Percentiles rank a stretch among this genome's conserved stretches.
Conservation (phyloP, 30 jellyfish, hydroid and myxozoan genomes). For the Hydractinia symbiolongicarpus region DNA sequence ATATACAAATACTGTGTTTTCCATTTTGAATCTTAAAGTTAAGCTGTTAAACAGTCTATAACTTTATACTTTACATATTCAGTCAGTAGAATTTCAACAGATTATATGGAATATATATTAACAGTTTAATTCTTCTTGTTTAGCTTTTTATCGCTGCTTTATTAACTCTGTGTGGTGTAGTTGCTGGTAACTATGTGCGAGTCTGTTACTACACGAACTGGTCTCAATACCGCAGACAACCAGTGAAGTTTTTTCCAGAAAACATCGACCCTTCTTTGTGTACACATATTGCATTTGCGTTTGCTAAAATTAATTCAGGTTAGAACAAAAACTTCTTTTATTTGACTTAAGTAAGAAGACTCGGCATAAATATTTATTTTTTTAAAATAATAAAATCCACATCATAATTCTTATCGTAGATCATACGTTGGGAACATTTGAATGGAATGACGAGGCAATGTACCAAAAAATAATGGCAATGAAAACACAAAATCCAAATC, state of each 20-base stretch:
- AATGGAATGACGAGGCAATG: slow-evolving; percentile 71
- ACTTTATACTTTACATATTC: too few relatives aligned
- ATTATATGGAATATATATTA: too few relatives aligned
- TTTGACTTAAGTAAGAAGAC: not conserved
- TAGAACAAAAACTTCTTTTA: not conserved
- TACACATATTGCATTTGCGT: slow-evolving; percentile 12
- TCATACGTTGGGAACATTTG: slow-evolving; percentile 56
- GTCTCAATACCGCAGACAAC: slow-evolving; percentile 25
- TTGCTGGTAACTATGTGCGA: not conserved
- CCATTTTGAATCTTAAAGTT: too few relatives aligned
- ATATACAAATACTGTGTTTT: too few relatives aligned
- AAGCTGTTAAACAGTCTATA: too few relatives aligned
- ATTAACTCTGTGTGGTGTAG: not conserved
- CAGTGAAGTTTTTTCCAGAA: slow-evolving; percentile 12
- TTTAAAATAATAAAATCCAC: too few relatives aligned
- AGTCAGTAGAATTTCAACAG: too few relatives aligned
- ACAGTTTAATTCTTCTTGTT: not conserved
- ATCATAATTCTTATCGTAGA: not conserved
- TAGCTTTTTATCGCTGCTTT: not conserved
- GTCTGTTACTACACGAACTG: slow-evolving; percentile 33
- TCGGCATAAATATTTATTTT: too few relatives aligned
- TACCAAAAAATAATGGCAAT: slow-evolving; percentile 32
- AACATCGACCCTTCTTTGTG: slow-evolving; percentile 23
- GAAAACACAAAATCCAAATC: slow-evolving; percentile 44
- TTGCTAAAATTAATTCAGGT: slow-evolving; percentile 11